phyloP scores from a whole-genome alignment of 2,888 invertebrate species.

The Hypercompe scribonia region DNA sequence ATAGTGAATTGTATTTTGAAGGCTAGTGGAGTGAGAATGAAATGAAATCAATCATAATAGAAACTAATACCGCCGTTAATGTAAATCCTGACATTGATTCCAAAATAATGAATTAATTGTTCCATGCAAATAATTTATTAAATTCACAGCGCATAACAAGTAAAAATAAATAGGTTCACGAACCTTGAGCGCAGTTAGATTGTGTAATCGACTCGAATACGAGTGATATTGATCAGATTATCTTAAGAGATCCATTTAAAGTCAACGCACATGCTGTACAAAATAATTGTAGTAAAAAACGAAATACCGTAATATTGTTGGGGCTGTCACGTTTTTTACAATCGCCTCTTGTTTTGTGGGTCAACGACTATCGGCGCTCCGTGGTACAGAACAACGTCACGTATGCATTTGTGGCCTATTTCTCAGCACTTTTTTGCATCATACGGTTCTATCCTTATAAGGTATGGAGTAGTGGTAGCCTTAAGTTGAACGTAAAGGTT shows the following conservation, averaged over 20 bases:
- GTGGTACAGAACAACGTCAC: slow-evolving; percentile 59
- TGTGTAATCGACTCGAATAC: slow-evolving; percentile 52
- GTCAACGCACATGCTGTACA: slow-evolving; percentile 51
- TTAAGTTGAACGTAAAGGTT: slow-evolving; percentile 24
- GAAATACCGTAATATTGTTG: slow-evolving; percentile 60
- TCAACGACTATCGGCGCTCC: slow-evolving; percentile 66
- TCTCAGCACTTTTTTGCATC: slow-evolving; percentile 59
- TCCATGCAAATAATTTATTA: slow-evolving; percentile 44
- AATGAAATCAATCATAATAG: slow-evolving; percentile 29
- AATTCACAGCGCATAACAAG: slow-evolving; percentile 45
- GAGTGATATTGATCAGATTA: slow-evolving; percentile 50
- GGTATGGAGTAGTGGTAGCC: slow-evolving; percentile 31
- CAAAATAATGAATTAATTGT: slow-evolving; percentile 40
- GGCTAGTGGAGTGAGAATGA: not conserved
- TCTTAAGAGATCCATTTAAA: slow-evolving; percentile 56
- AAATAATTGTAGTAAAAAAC: slow-evolving; percentile 57
- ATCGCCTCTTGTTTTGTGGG: slow-evolving; percentile 62
- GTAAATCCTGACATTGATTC: slow-evolving; percentile 31
- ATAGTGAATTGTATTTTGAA: not conserved
- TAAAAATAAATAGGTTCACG: slow-evolving; percentile 42
- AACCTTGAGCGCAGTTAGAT: slow-evolving; percentile 55
- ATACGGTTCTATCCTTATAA: slow-evolving; percentile 47
- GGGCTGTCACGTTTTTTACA: slow-evolving; percentile 65
- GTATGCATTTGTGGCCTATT: slow-evolving; percentile 60
- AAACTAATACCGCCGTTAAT: slow-evolving; percentile 25